Percentiles rank a stretch among this genome's conserved stretches.
phyloP scores from a whole-genome alignment of 2,113 vertebrate species.

The Triplophysa dalaica region DNA sequence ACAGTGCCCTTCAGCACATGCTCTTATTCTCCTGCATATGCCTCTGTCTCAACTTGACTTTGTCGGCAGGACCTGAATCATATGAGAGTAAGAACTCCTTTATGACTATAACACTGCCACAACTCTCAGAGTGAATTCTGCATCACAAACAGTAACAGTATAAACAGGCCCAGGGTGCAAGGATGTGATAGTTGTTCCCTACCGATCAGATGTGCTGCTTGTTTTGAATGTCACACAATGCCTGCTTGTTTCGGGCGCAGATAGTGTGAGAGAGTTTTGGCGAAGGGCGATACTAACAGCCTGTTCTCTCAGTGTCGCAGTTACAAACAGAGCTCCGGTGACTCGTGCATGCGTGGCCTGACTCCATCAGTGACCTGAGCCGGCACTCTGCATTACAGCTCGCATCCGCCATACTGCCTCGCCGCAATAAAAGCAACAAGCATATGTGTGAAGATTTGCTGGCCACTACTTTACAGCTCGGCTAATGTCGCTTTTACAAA shows the following conservation, averaged over 20 bases:
- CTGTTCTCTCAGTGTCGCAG: slow-evolving; percentile 31
- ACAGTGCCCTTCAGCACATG: slow-evolving; percentile 20
- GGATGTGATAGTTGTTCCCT: slow-evolving; percentile 29
- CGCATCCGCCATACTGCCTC: neutral
- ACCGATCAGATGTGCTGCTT: slow-evolving; percentile 25
- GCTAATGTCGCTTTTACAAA: neutral
- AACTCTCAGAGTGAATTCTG: slow-evolving; percentile 16
- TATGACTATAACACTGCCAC: neutral
- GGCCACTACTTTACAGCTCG: neutral
- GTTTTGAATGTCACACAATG: slow-evolving; percentile 22
- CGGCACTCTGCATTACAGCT: slow-evolving; percentile 13
- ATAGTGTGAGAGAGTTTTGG: slow-evolving; percentile 7
- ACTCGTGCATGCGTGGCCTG: neutral
- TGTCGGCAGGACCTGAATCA: neutral
- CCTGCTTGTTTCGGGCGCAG: slow-evolving; percentile 14
- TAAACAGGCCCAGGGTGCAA: neutral
- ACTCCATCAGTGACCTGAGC: slow-evolving; percentile 31
- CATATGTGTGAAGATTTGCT: neutral
- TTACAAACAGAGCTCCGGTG: slow-evolving; percentile 19
- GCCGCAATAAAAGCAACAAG: neutral
- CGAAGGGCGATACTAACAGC: slow-evolving; percentile 32
- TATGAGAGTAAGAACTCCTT: slow-evolving; percentile 3
- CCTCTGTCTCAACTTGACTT: neutral
- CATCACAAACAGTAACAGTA: slow-evolving; percentile 16
- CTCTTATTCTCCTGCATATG: slow-evolving; percentile 9